These are phyloP conservation scores for Sympetrum striolatum DNA, from an alignment of 2,888 invertebrate species.

Conservation along the genomic window DNA sequence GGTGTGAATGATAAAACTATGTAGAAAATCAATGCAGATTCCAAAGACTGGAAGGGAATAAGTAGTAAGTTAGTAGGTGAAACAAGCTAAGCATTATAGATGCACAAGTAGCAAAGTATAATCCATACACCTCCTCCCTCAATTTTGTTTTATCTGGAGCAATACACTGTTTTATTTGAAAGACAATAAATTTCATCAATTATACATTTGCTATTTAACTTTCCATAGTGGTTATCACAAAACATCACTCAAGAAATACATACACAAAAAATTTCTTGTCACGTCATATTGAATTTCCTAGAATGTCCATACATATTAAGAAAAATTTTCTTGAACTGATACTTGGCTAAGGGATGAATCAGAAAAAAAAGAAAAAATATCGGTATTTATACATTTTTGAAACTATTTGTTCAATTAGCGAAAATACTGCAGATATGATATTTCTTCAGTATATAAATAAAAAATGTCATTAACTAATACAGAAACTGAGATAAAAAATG, in stretches of 20 bases:
- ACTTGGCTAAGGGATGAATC: too few relatives aligned
- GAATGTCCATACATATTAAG: too few relatives aligned
- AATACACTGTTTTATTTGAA: not conserved
- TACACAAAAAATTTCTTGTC: not conserved
- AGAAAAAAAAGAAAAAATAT: too few relatives aligned
- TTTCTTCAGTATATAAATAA: too few relatives aligned
- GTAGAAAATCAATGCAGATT: not conserved
- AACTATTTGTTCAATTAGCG: too few relatives aligned
- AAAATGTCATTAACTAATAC: too few relatives aligned
- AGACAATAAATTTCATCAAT: too few relatives aligned
- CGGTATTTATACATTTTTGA: too few relatives aligned
- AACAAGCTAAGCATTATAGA: not conserved
- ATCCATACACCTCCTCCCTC: not conserved
- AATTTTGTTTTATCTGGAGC: not conserved
- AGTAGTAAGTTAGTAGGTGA: not conserved
- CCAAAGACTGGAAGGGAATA: not conserved
- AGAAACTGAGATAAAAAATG: too few relatives aligned
- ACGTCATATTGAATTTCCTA: not conserved
- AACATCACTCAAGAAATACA: not conserved
- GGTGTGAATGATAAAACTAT: not conserved
- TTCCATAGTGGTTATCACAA: not conserved
- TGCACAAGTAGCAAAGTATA: not conserved
- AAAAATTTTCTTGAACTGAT: too few relatives aligned
- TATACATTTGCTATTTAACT: not conserved
- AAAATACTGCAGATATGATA: too few relatives aligned